Evolutionary conservation across 2,113 vertebrate species (phyloP).

Genomic region (Pao palembangensis): DNA sequence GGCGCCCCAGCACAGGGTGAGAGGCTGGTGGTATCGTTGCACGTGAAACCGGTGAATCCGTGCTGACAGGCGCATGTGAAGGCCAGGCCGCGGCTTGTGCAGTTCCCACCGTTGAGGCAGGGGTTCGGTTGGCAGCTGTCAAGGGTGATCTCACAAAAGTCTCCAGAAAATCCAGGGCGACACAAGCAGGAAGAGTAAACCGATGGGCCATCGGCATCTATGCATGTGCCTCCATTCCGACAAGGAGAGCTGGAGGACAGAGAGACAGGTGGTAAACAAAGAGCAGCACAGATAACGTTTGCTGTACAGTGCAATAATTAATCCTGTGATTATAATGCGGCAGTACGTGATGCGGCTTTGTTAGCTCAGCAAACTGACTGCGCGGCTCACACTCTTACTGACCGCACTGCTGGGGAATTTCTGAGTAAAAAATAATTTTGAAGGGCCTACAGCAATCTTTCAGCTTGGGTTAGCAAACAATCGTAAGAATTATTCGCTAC

Average conservation of each 20-base stretch:
- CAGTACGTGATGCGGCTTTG: not conserved
- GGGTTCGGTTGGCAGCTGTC: slow-evolving; percentile 84
- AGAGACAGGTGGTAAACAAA: slow-evolving; percentile 19
- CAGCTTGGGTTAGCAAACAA: no score
- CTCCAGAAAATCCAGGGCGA: slow-evolving; percentile 82
- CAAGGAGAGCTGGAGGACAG: slow-evolving; percentile 83
- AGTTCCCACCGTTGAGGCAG: slow-evolving; percentile 85
- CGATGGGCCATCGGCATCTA: slow-evolving; percentile 74
- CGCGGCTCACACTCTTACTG: no score
- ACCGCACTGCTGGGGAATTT: no score
- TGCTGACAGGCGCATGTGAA: slow-evolving; percentile 82
- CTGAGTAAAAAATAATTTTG: no score
- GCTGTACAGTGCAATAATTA: slow-evolving; percentile 5
- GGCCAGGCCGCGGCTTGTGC: slow-evolving; percentile 75
- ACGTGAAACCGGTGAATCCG: slow-evolving; percentile 81
- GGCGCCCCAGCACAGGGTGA: slow-evolving; percentile 73
- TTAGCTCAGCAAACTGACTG: no score
- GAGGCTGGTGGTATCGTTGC: slow-evolving; percentile 66
- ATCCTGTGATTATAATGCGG: slow-evolving; percentile 6
- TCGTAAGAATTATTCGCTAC: no score
- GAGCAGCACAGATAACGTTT: slow-evolving; percentile 6
- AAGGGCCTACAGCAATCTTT: no score
- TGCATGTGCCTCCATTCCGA: slow-evolving; percentile 87
- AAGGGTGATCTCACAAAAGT: slow-evolving; percentile 82
- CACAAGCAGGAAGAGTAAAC: slow-evolving; percentile 82